phyloP scores from a whole-genome alignment of 2,113 vertebrate genomes.

The Zapus hudsonius region DNA sequence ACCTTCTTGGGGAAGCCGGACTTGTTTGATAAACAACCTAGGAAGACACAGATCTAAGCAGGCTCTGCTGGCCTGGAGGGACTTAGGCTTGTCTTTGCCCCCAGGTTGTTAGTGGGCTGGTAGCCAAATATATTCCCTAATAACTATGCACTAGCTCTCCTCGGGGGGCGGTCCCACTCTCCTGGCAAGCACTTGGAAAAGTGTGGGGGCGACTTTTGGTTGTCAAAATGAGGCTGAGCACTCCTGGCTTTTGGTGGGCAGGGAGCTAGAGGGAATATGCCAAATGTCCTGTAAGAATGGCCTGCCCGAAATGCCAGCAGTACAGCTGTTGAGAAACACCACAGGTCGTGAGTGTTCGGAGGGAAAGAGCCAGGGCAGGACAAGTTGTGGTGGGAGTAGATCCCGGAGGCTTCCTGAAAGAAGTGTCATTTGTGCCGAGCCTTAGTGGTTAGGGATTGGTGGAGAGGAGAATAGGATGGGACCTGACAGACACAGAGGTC shows the following conservation, averaged over 20 bases:
- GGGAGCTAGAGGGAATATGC: neutral
- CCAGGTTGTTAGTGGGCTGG: neutral
- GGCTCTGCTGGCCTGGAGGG: neutral
- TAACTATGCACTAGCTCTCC: neutral
- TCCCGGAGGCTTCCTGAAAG: neutral
- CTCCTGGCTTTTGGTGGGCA: neutral
- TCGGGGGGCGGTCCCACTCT: neutral
- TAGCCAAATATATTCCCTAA: conserved; percentile 8
- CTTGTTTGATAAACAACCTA: neutral
- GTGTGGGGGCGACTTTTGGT: neutral
- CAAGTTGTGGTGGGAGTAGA: neutral
- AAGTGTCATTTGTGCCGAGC: neutral
- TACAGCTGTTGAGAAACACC: neutral
- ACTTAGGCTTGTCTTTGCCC: neutral
- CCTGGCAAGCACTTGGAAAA: neutral
- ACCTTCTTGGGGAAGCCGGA: neutral
- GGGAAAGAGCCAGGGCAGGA: neutral
- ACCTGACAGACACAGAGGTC: neutral
- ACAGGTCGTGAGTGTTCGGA: neutral
- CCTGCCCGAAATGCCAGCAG: neutral
- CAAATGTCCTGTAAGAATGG: neutral
- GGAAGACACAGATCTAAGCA: neutral
- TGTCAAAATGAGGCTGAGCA: neutral
- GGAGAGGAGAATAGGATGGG: neutral
- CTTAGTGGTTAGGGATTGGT: neutral